These are phyloP conservation scores for Hippocampus mohnikei DNA, from an alignment of 2,113 vertebrate species.

Conservation along the genomic window DNA sequence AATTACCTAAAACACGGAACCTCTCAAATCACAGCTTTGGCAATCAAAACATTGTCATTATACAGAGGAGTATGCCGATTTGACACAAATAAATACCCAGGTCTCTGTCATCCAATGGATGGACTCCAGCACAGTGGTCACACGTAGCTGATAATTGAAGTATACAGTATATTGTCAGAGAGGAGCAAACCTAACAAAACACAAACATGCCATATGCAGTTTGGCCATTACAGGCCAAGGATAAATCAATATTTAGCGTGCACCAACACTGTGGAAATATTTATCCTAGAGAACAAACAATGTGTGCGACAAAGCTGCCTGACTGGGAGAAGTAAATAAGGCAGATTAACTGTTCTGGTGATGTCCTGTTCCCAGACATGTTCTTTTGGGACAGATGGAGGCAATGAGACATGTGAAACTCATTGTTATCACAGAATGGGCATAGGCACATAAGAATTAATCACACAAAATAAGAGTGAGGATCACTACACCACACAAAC, in stretches of 20 bases:
- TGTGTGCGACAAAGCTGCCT: conserved; percentile 63
- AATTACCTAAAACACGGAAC: conserved; percentile 43
- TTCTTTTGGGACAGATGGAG: conserved; percentile 67
- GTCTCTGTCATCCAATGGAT: conserved; percentile 39
- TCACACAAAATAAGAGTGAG: conserved; percentile 38
- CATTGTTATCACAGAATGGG: conserved; percentile 57
- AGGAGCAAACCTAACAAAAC: conserved; percentile 56
- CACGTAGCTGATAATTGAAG: conserved; percentile 53
- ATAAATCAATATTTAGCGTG: conserved; percentile 69
- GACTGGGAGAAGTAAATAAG: conserved; percentile 69
- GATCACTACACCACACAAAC: not conserved
- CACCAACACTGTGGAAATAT: conserved; percentile 60
- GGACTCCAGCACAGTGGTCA: conserved; percentile 44
- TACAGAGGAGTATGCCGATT: conserved; percentile 24
- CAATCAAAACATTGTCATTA: conserved; percentile 25
- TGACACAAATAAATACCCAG: conserved; percentile 9
- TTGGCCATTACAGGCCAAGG: conserved; percentile 63
- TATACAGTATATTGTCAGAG: conserved; percentile 60
- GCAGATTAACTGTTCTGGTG: conserved; percentile 67
- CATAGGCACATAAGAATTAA: conserved; percentile 48
- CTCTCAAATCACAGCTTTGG: conserved; percentile 45
- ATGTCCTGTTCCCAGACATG: conserved; percentile 61
- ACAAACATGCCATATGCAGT: conserved; percentile 64
- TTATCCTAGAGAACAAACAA: conserved; percentile 66
- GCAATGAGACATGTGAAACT: conserved; percentile 65